Evolutionary conservation across 2,113 vertebrate genomes (phyloP).

Genomic region (Gnathonemus echidnorhynchus): DNA sequence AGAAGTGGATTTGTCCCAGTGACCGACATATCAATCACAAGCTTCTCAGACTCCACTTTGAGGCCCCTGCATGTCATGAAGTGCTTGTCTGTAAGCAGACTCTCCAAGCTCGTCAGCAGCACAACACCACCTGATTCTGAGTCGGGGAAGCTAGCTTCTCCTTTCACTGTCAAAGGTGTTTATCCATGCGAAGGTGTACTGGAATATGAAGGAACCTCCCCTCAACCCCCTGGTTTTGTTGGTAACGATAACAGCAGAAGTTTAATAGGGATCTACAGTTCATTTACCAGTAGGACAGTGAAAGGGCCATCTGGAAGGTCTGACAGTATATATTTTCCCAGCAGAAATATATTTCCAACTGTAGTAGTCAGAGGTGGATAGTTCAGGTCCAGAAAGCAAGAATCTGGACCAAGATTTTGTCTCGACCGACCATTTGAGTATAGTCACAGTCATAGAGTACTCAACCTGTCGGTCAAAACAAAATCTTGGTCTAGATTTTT

Average conservation of each 20-base stretch:
- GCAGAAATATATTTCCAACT: not conserved
- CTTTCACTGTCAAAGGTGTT: not conserved
- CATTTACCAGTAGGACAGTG: not conserved
- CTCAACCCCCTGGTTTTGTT: not conserved
- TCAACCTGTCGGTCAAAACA: not conserved
- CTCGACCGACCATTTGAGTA: not conserved
- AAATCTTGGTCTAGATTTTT: not conserved
- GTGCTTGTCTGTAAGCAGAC: slow-evolving; percentile 54
- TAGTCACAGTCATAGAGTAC: not conserved
- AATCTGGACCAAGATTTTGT: not conserved
- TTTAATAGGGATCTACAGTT: not conserved
- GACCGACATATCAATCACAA: slow-evolving; percentile 55
- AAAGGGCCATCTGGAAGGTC: not conserved
- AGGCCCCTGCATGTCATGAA: slow-evolving; percentile 51
- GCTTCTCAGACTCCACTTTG: slow-evolving; percentile 9
- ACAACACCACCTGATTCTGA: not conserved
- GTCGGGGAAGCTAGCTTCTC: not conserved
- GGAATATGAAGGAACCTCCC: not conserved
- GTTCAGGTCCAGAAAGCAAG: not conserved
- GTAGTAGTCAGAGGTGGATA: not conserved
- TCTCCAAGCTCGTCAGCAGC: not conserved
- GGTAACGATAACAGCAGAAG: not conserved
- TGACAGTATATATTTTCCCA: not conserved
- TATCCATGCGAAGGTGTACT: not conserved
- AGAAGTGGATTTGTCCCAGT: slow-evolving; percentile 4